phyloP scores from a whole-genome alignment of 2,797 vertebrate species.

The Synanceia verrucosa region DNA sequence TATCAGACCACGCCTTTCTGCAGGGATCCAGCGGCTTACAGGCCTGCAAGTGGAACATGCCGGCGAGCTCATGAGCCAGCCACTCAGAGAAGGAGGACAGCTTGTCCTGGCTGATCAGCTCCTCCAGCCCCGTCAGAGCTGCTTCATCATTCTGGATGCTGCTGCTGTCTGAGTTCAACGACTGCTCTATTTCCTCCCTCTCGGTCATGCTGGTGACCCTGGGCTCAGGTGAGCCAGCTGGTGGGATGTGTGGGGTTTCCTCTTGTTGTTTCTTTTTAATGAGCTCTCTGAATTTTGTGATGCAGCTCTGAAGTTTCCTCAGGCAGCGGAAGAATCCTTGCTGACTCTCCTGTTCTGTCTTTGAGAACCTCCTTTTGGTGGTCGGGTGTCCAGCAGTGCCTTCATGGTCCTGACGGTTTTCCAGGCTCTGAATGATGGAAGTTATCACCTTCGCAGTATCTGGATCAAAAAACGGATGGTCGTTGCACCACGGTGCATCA shows the following conservation, averaged over 20 bases:
- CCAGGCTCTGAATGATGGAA: background rate
- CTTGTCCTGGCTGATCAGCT: background rate
- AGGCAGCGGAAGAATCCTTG: too few relatives aligned
- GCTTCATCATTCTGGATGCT: too few relatives aligned
- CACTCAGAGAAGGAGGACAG: background rate
- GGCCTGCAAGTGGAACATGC: background rate
- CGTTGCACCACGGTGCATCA: background rate
- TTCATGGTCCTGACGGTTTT: background rate
- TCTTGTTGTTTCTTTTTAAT: background rate
- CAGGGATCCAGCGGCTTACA: too few relatives aligned
- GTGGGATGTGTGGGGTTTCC: too few relatives aligned
- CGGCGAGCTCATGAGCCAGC: background rate
- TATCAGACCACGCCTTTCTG: background rate
- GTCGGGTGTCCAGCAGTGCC: background rate
- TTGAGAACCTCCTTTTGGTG: background rate
- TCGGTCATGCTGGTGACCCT: background rate
- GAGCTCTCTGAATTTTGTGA: too few relatives aligned
- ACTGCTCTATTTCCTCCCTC: background rate
- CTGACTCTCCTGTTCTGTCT: too few relatives aligned
- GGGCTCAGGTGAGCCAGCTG: background rate
- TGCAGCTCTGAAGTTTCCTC: too few relatives aligned
- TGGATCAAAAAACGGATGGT: background rate
- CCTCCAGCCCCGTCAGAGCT: background rate
- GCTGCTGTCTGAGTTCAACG: background rate
- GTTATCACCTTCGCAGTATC: background rate